These are phyloP conservation scores for Heteronetta atricapilla DNA, from an alignment of 2,113 vertebrate genomes.

Conservation along the genomic window DNA sequence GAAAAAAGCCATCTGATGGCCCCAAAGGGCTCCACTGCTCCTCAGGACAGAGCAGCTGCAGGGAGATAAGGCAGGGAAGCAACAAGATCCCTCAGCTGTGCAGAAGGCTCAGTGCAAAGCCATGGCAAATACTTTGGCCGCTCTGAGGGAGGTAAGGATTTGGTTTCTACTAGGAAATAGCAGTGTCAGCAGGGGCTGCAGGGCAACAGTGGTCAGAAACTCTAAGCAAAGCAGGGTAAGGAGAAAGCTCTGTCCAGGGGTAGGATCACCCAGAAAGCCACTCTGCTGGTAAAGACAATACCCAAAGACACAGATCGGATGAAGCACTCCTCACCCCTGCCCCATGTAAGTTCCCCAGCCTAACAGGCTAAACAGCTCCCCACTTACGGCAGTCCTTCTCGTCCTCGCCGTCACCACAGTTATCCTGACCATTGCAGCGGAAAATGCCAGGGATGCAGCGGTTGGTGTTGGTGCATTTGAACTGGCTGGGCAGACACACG, in stretches of 20 bases:
- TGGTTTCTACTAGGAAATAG: not conserved
- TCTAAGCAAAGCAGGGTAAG: accelerated
- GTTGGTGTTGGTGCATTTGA: slow-evolving; percentile 95
- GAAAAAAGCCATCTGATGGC: not conserved
- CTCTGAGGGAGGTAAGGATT: not conserved
- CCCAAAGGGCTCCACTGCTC: not conserved
- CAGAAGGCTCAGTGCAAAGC: not conserved
- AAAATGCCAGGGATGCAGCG: slow-evolving; percentile 97
- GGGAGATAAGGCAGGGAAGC: not conserved
- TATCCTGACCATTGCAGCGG: slow-evolving; percentile 96
- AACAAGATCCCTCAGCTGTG: not conserved
- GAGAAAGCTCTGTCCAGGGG: not conserved
- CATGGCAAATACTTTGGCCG: not conserved
- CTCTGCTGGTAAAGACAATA: not conserved
- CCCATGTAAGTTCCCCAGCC: accelerated
- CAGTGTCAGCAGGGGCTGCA: not conserved
- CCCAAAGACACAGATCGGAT: accelerated
- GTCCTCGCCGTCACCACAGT: slow-evolving; percentile 94
- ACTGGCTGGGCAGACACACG: slow-evolving; percentile 96
- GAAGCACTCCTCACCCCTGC: accelerated
- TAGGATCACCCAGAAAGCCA: not conserved
- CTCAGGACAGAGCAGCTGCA: not conserved
- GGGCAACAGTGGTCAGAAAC: accelerated
- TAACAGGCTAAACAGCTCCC: not conserved
- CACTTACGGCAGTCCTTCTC: slow-evolving; percentile 96